Evolutionary conservation across 1,140 invertebrate genomes (phyloP).

Genomic region (Ruditapes philippinarum): DNA sequence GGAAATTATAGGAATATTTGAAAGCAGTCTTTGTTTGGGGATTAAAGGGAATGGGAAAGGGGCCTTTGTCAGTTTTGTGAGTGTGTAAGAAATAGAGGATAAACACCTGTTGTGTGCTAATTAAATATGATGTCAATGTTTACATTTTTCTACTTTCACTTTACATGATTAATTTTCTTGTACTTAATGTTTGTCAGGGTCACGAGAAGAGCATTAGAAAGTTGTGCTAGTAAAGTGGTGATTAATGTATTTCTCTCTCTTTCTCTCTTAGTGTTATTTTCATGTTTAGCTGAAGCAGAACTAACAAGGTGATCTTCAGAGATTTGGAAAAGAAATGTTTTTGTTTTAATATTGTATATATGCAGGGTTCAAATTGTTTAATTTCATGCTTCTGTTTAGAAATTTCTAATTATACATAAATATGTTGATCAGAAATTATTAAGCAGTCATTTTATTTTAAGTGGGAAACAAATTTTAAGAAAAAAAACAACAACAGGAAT

Average conservation of each 20-base stretch:
- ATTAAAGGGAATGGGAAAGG: conserved; percentile 2
- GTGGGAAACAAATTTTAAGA: no score
- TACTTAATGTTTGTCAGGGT: conserved; percentile 12
- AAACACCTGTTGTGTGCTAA: neutral
- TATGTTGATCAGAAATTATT: no score
- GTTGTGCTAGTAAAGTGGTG: neutral
- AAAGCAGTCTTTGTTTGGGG: conserved; percentile 32
- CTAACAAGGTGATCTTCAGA: neutral
- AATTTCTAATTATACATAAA: no score
- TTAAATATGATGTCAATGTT: conserved; percentile 26
- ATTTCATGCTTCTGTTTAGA: no score
- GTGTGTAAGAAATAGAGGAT: neutral
- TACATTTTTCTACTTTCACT: conserved; percentile 59
- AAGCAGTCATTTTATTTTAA: no score
- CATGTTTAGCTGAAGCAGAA: neutral
- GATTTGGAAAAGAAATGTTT: no score
- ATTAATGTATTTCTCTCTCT: neutral
- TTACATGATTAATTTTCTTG: conserved; percentile 38
- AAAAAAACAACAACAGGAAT: no score
- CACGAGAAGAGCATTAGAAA: neutral
- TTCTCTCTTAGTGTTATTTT: no score
- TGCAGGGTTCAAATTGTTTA: no score
- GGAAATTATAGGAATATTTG: neutral
- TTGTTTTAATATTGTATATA: no score
- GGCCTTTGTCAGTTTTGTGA: conserved; percentile 14